phyloP scores from a whole-genome alignment of 2,113 vertebrate species.

The Mastomys natalensis region DNA sequence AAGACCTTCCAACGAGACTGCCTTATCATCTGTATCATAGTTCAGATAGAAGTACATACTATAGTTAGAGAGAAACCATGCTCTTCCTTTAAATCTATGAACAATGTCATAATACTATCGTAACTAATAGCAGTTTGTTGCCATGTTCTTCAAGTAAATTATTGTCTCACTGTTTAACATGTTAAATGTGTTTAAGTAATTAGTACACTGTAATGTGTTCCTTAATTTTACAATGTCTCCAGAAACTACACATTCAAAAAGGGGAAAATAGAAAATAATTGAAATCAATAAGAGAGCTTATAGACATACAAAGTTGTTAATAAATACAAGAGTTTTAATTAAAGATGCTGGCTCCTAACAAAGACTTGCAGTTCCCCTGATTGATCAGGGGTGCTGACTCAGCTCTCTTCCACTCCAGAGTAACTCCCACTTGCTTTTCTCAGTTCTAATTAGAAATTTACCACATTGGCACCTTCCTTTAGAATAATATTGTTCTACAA shows the following conservation, averaged over 20 bases:
- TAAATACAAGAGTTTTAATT: constrained; percentile 87
- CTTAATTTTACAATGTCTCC: constrained; percentile 77
- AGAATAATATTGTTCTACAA: constrained; percentile 68
- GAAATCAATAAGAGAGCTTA: constrained; percentile 86
- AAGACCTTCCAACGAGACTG: not conserved
- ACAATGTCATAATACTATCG: not conserved
- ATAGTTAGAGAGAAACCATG: not conserved
- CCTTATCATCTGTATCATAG: not conserved
- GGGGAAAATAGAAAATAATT: constrained; percentile 79
- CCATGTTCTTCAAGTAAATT: constrained; percentile 17
- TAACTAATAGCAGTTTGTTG: not conserved
- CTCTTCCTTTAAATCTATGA: not conserved
- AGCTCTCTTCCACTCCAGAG: constrained; percentile 68
- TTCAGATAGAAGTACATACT: not conserved
- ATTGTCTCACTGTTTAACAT: not conserved
- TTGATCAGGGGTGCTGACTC: constrained; percentile 82
- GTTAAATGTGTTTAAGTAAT: constrained; percentile 65
- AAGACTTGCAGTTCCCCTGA: constrained; percentile 69
- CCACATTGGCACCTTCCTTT: constrained; percentile 63
- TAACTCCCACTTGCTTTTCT: constrained; percentile 45
- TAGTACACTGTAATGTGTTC: constrained; percentile 62
- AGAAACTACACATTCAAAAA: constrained; percentile 67
- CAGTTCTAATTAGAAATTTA: constrained; percentile 78
- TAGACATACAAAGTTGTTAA: constrained; percentile 84
- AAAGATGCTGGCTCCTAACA: constrained; percentile 82